phyloP scores from a whole-genome alignment of 2,113 vertebrate genomes.

The Syrrhaptes paradoxus region DNA sequence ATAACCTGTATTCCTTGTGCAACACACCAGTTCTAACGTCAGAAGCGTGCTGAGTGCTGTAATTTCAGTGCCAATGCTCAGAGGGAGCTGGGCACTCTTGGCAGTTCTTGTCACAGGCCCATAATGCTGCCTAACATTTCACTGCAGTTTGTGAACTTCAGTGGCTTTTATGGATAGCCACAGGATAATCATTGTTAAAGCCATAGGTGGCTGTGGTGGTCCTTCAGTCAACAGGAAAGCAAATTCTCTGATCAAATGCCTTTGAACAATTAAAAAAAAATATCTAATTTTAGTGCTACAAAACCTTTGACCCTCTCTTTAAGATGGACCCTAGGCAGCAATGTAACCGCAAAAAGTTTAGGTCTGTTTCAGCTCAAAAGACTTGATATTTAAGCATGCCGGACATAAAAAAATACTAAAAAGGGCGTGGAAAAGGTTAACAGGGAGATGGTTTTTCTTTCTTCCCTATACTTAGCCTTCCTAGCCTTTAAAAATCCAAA shows the following conservation, averaged over 20 bases:
- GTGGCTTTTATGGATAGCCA: conserved; percentile 12
- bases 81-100: not conserved
- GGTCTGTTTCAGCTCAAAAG: not conserved
- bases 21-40: not conserved
- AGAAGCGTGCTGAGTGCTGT: conserved; percentile 24
- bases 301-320: not conserved
- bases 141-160: not conserved
- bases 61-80: conserved; percentile 21
- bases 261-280: not conserved
- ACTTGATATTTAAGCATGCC: not conserved
- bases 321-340: not conserved
- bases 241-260: not conserved
- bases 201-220: not conserved
- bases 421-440: not conserved
- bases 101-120: conserved; percentile 5
- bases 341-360: not conserved
- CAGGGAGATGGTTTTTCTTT: not conserved
- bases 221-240: not conserved
- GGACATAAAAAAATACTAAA: not conserved
- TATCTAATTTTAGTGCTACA: not conserved
- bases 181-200: not conserved
- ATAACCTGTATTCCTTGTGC: conserved; percentile 35
- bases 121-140: conserved; percentile 3
- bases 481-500: not conserved
- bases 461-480: not conserved